Conservation (phyloP, 2,888 invertebrate genomes). For the Phorcus lineatus region DNA sequence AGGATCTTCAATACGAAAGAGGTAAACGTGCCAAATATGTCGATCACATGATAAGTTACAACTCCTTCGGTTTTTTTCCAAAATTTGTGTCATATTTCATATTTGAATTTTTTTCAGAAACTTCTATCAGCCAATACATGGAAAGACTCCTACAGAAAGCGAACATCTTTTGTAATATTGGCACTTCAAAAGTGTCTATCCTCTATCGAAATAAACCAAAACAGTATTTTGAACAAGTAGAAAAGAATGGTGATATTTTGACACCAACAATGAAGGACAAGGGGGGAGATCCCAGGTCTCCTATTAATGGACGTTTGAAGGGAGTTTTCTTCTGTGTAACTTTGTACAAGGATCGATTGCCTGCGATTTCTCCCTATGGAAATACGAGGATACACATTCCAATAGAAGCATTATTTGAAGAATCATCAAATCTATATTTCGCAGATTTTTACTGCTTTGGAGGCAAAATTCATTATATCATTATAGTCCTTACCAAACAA, state of each 20-base stretch:
- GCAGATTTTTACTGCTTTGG: not conserved
- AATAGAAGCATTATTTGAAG: not conserved
- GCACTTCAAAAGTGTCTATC: not conserved
- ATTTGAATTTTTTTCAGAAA: too few relatives aligned
- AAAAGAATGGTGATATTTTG: not conserved
- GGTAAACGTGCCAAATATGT: too few relatives aligned
- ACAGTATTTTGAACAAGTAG: not conserved
- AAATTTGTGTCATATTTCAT: too few relatives aligned
- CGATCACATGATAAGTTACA: too few relatives aligned
- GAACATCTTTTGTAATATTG: too few relatives aligned
- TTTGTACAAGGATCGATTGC: not conserved
- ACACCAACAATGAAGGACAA: not conserved
- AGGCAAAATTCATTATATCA: not conserved
- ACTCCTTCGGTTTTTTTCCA: too few relatives aligned
- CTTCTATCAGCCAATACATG: too few relatives aligned
- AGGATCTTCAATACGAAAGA: too few relatives aligned
- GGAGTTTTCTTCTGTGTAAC: slow-evolving; percentile 17
- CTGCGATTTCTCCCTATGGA: not conserved
- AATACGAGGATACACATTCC: not conserved
- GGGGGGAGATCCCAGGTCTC: not conserved
- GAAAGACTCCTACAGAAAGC: too few relatives aligned
- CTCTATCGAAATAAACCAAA: slow-evolving; percentile 11
- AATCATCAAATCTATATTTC: slow-evolving; percentile 2
- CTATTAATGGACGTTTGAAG: not conserved
- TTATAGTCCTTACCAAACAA: not conserved